Evolutionary conservation across 2,113 vertebrate species (phyloP).

Genomic region (Haliaeetus leucogaster): DNA sequence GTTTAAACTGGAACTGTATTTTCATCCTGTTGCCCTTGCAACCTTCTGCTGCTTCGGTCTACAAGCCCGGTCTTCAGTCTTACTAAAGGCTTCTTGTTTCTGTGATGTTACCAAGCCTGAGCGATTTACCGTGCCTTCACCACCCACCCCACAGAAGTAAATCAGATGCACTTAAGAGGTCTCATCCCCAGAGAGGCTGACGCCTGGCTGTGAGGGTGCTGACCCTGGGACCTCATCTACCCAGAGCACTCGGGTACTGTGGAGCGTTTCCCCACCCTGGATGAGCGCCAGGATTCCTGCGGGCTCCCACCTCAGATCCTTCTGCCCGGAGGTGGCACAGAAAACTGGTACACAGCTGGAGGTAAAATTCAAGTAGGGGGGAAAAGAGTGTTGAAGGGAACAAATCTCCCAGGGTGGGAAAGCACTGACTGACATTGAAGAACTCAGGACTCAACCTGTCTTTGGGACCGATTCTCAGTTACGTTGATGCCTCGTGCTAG

Average conservation of each 20-base stretch:
- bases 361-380: neutral
- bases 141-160: neutral
- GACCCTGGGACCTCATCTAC: neutral
- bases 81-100: neutral
- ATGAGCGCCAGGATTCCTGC: neutral
- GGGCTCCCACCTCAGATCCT: neutral
- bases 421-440: neutral
- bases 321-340: neutral
- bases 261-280: neutral
- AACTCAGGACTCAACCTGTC: neutral
- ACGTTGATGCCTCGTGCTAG: neutral
- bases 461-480: neutral
- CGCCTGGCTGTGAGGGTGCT: neutral
- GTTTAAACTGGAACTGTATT: neutral
- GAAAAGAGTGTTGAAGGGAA: neutral
- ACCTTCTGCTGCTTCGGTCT: neutral
- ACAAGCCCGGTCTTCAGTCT: neutral
- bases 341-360: neutral
- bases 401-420: neutral
- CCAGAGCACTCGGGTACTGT: rapidly evolving
- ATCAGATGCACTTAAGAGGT: neutral
- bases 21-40: neutral
- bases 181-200: neutral
- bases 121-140: neutral
- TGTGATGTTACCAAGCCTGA: neutral